phyloP scores from a whole-genome alignment of 53 echinoderm and acorn worm species.

The Astropecten irregularis region DNA sequence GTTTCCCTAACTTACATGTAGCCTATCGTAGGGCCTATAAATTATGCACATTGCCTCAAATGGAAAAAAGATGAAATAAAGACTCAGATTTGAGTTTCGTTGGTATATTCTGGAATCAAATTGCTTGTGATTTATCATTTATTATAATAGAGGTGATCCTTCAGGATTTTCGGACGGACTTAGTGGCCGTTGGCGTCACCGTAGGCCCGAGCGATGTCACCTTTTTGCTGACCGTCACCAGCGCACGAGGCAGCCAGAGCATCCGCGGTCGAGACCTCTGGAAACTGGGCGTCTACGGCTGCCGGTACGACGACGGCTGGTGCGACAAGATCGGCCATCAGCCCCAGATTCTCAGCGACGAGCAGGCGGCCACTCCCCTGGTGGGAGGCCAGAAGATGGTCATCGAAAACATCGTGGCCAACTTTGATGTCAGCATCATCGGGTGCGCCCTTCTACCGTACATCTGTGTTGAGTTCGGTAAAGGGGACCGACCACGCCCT shows the following conservation, averaged over 20 bases:
- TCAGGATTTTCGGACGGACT: neutral
- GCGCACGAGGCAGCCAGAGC: constrained; percentile 33
- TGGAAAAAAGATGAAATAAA: too few species aligned
- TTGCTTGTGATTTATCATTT: too few species aligned
- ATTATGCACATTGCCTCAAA: too few species aligned
- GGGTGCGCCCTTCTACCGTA: constrained; percentile 69
- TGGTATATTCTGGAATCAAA: too few species aligned
- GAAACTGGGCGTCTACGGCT: constrained; percentile 83
- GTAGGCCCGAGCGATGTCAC: constrained; percentile 21
- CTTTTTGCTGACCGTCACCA: neutral
- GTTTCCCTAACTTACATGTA: too few species aligned
- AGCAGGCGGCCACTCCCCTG: constrained; percentile 47
- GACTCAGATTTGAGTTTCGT: too few species aligned
- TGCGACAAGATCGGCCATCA: constrained; percentile 58
- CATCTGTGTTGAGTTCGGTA: constrained; percentile 79
- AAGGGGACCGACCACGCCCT: constrained; percentile 70
- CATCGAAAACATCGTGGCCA: constrained; percentile 42
- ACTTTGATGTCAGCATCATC: constrained; percentile 59
- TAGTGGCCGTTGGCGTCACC: neutral
- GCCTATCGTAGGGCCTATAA: too few species aligned
- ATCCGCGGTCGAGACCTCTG: constrained; percentile 69
- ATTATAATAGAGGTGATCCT: constrained; percentile 42
- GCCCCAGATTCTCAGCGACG: constrained; percentile 60
- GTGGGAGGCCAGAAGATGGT: constrained; percentile 25
- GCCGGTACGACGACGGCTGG: constrained; percentile 51